Evolutionary conservation across 2,113 vertebrate genomes (phyloP).

Genomic region (Athene noctua): DNA sequence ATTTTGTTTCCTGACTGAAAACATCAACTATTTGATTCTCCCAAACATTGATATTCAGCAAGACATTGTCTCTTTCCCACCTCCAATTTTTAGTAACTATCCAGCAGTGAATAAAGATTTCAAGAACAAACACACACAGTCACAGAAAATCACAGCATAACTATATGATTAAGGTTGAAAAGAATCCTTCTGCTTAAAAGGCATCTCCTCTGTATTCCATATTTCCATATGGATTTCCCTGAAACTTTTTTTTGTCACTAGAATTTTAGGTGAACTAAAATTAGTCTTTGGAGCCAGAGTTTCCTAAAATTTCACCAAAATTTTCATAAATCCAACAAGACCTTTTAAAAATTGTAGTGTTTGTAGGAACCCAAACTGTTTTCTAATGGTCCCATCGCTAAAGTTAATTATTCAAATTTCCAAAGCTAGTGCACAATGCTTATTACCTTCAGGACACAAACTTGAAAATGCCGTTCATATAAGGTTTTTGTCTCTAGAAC

Average conservation of each 20-base stretch:
- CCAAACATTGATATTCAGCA: background rate
- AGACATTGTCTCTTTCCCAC: background rate
- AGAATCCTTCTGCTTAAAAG: background rate
- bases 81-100: background rate
- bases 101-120: background rate
- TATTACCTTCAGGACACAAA: background rate
- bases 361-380: background rate
- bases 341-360: background rate
- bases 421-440: background rate
- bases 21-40: background rate
- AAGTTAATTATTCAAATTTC: background rate
- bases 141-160: background rate
- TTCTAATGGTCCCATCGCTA: background rate
- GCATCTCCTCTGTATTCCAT: background rate
- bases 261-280: background rate
- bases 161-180: background rate
- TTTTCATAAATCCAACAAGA: background rate
- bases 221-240: background rate
- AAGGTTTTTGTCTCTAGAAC: background rate
- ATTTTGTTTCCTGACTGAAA: background rate
- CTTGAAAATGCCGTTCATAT: background rate
- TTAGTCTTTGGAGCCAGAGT: background rate
- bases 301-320: background rate
- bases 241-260: background rate
- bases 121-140: background rate